phyloP scores from a whole-genome alignment of 2,113 vertebrate genomes.

The Salvelinus namaycush region DNA sequence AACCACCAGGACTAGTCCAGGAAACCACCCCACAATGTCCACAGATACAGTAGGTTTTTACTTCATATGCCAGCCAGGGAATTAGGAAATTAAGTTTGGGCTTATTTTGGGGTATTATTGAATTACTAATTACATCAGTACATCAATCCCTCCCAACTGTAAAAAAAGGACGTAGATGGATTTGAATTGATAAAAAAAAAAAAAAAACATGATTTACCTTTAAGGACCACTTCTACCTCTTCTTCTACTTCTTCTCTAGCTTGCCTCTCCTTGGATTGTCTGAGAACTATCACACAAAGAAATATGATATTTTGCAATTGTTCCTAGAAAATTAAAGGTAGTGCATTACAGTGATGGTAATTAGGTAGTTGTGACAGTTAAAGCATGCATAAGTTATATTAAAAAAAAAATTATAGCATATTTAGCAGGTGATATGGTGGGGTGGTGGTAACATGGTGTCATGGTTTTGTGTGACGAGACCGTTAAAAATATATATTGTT shows the following conservation, averaged over 20 bases:
- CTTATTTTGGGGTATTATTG: not conserved
- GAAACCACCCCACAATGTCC: too few species aligned
- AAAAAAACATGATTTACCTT: conserved; percentile 48
- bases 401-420: conserved; percentile 29
- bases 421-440: not conserved
- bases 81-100: too few species aligned
- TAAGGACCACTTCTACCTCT: conserved; percentile 49
- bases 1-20: too few species aligned
- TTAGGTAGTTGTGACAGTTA: not conserved
- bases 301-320: not conserved
- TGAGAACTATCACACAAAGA: conserved; percentile 49
- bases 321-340: not conserved
- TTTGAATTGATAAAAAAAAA: too few species aligned
- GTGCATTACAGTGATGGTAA: not conserved
- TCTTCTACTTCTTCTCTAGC: conserved; percentile 48
- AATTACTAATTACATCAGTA: not conserved
- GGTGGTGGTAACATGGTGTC: too few species aligned
- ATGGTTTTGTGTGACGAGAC: too few species aligned
- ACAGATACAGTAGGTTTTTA: too few species aligned
- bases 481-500: too few species aligned
- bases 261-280: conserved; percentile 54
- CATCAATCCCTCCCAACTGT: not conserved
- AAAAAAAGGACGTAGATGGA: not conserved
- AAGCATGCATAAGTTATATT: not conserved
- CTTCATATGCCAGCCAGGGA: too few species aligned